Percentiles rank a stretch among this genome's conserved stretches.
These are phyloP conservation scores for Dermolepida albohirtum DNA, from an alignment of 2,888 invertebrate genomes.

Conservation along the genomic window DNA sequence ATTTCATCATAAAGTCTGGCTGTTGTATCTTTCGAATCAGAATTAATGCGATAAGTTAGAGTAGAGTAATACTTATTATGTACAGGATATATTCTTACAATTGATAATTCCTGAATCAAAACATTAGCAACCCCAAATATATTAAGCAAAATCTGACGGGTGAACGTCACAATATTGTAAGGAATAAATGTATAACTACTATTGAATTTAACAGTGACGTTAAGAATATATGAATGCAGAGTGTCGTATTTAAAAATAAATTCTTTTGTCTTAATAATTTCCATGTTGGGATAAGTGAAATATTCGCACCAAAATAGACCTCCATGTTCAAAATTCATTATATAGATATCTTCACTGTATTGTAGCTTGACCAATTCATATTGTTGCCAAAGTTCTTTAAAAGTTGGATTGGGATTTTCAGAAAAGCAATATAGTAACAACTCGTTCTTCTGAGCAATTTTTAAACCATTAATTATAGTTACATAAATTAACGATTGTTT, in stretches of 20 bases:
- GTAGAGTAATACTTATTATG: not conserved
- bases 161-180: too few relatives aligned
- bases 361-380: not conserved
- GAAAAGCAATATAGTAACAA: not conserved
- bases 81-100: not conserved
- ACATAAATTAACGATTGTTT: too few relatives aligned
- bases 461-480: too few relatives aligned
- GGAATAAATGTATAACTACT: not conserved
- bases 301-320: not conserved
- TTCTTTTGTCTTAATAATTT: not conserved
- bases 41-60: constrained; percentile 15
- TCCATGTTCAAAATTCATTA: not conserved
- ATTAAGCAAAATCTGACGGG: too few relatives aligned
- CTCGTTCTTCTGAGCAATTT: too few relatives aligned
- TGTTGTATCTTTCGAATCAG: too few relatives aligned
- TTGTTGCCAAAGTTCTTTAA: not conserved
- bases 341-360: not conserved
- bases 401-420: not conserved
- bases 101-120: too few relatives aligned
- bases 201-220: not conserved
- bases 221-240: not conserved
- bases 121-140: too few relatives aligned
- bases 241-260: not conserved
- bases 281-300: constrained; percentile 6
- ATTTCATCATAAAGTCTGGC: not conserved